phyloP scores from a whole-genome alignment of 2,888 invertebrate genomes.

The Metallyticus violacea region DNA sequence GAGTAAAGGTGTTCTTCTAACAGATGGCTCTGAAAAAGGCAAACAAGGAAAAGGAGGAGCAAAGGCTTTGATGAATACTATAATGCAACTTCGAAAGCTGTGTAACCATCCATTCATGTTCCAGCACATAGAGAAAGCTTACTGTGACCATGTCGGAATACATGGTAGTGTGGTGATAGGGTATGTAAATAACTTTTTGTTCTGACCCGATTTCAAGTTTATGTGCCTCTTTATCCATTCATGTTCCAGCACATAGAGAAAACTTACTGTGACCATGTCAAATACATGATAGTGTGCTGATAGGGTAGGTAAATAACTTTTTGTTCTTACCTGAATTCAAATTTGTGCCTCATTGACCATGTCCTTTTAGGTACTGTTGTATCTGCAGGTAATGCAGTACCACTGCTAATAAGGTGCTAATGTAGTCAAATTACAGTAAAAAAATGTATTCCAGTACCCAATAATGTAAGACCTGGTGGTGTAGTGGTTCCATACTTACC shows the following conservation, averaged over 20 bases:
- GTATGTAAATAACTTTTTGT: constrained; percentile 22
- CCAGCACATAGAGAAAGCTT: constrained; percentile 57
- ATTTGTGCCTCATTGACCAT: no score
- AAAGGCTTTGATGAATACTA: constrained; percentile 60
- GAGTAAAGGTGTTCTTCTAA: constrained; percentile 54
- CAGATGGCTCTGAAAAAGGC: constrained; percentile 56
- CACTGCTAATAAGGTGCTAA: no score
- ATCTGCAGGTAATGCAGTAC: no score
- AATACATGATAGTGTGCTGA: constrained; percentile 30
- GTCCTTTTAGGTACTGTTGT: no score
- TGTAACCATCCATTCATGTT: constrained; percentile 68
- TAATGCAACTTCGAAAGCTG: constrained; percentile 63
- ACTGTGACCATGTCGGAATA: constrained; percentile 45
- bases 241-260: constrained; percentile 62
- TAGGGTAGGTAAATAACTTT: constrained; percentile 31
- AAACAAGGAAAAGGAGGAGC: constrained; percentile 52
- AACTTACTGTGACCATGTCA: constrained; percentile 49
- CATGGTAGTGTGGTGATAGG: constrained; percentile 33
- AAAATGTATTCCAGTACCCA: no score
- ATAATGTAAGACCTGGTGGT: no score
- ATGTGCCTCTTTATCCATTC: constrained; percentile 65
- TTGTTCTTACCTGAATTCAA: no score
- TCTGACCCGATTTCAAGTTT: no score
- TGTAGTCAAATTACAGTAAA: no score
- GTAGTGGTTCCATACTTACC: no score